A percentile compares a stretch with the other conserved stretches of the same genome.
Evolutionary conservation across 2,888 invertebrate species (phyloP).

Genomic region (Agrotis clavis): DNA sequence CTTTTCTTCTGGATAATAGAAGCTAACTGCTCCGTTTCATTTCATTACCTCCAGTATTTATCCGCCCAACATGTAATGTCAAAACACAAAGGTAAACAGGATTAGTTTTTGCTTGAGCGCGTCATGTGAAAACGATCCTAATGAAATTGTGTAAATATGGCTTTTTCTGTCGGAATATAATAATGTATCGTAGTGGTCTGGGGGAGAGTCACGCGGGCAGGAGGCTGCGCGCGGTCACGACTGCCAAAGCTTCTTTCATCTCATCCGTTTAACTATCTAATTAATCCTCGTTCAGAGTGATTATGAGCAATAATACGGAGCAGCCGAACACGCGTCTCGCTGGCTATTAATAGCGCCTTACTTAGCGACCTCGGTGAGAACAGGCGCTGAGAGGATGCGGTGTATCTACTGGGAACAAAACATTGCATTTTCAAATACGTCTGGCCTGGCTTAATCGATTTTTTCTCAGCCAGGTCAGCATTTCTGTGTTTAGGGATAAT

Average conservation of each 20-base stretch:
- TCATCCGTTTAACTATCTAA: constrained; percentile 14
- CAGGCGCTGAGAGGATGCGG: too few species aligned
- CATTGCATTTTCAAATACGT: too few species aligned
- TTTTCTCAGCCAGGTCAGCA: too few species aligned
- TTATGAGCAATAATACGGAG: constrained; percentile 9
- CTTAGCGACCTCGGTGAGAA: not conserved
- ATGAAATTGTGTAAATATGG: not conserved
- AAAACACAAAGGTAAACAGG: not conserved
- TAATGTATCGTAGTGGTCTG: not conserved
- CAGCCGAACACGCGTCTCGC: not conserved
- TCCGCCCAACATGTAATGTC: not conserved
- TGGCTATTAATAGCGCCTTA: constrained; percentile 3
- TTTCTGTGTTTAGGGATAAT: too few species aligned
- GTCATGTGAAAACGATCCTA: not conserved
- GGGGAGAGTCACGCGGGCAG: not conserved
- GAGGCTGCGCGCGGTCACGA: not conserved
- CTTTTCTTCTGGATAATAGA: too few species aligned
- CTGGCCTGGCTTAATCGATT: too few species aligned
- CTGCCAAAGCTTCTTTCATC: constrained; percentile 1
- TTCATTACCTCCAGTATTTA: constrained; percentile 19
- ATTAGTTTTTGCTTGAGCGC: constrained; percentile 18
- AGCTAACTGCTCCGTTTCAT: not conserved
- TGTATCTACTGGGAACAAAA: too few species aligned
- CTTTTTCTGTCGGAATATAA: not conserved
- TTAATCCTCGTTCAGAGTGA: constrained; percentile 20